phyloP scores from a whole-genome alignment of 2,113 vertebrate genomes.

The Ellobius talpinus region DNA sequence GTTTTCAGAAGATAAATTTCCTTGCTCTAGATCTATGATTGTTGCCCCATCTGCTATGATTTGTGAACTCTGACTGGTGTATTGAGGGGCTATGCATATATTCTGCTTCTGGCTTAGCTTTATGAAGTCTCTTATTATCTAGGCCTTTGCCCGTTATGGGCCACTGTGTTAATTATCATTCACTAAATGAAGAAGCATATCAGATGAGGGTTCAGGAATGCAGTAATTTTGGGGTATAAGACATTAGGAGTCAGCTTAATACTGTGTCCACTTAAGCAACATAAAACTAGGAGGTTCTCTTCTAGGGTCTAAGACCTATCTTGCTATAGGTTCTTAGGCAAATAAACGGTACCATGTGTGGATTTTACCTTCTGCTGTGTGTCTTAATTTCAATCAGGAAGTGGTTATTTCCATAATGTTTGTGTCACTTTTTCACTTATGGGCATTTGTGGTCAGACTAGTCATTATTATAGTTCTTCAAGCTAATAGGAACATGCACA shows the following conservation, averaged over 20 bases:
- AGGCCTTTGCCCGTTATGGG: not conserved
- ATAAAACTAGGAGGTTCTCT: not conserved
- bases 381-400: not conserved
- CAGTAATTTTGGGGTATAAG: not conserved
- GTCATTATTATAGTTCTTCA: not conserved
- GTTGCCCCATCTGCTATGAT: not conserved
- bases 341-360: too few relatives aligned
- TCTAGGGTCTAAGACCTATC: not conserved
- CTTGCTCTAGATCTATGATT: not conserved
- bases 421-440: not conserved
- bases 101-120: not conserved
- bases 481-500: not conserved
- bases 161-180: not conserved
- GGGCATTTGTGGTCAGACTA: not conserved
- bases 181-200: not conserved
- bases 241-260: not conserved
- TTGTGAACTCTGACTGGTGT: not conserved
- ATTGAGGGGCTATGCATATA: fast-evolving
- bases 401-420: not conserved
- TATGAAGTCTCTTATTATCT: not conserved
- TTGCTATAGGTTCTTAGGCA: not conserved
- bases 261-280: not conserved
- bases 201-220: not conserved
- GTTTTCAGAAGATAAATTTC: not conserved
- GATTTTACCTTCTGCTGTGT: not conserved